Evolutionary conservation across 2,888 invertebrate species (phyloP), one percentile per base, ranked within the genome.

Genomic region (Gortyna flavago): DNA sequence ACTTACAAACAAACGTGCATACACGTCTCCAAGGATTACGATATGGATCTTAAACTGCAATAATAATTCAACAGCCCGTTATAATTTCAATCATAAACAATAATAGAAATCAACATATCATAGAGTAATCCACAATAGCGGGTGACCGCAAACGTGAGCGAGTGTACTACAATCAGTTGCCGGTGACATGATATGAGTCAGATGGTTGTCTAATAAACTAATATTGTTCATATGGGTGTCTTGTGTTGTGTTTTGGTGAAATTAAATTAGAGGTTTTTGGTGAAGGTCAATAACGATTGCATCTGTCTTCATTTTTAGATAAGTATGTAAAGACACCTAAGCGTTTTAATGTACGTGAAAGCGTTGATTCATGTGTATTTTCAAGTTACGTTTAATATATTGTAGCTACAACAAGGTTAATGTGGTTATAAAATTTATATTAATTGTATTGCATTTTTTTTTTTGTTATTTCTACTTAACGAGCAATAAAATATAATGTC

Each of bases 61-160:
- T 91, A 92, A 90, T 92, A 90, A 91, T 90, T 91, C 91, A 90
- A 85, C 83, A 86, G 84, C 70, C 84, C 82, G 89, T 87, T 90
- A 89, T 89, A 89, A 91, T 91, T 90, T 87, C 84, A 89, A 92
- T 90, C 89, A 87, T 89, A 92, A 92, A 93, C 92, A 91, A 92
- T 90, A 89, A 87, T 80, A 88, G 84, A 88, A 89, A 92, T 89
- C 90, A 90, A 91, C 90, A 89, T 89, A 89, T 90, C 88, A 85
- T 84, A 79, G 86, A 80, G 85, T 87, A 89, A 87, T 91, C 88
- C 80, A 79, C 89, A 88, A 87, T 87, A 81, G 75, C 81, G 77
- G 86, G 86, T 88, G 91, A 93, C 91, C 92, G 89, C 92, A 91
- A 91, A 89, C 92, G 92, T 92, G 92, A 92, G 89, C 83, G 89